Evolutionary conservation across 2,113 vertebrate species (phyloP).

Genomic region (Neofelis nebulosa): DNA sequence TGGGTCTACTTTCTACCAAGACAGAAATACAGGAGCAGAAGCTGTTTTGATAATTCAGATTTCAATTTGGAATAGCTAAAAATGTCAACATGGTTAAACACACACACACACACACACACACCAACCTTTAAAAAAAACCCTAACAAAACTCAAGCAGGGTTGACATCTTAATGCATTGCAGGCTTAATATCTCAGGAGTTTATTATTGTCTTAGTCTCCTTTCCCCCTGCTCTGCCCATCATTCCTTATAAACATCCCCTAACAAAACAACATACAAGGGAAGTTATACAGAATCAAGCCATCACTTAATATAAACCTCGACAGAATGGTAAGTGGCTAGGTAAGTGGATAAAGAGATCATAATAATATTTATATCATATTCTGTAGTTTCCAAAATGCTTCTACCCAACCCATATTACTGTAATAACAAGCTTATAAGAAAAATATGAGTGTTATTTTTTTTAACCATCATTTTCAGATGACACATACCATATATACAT

Average conservation of each 20-base stretch:
- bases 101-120: too few species aligned
- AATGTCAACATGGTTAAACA: slow-evolving; percentile 15
- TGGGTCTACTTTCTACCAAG: neutral
- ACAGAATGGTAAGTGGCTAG: neutral
- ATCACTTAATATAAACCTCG: neutral
- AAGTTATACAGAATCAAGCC: neutral
- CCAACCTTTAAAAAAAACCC: neutral
- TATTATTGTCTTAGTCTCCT: neutral
- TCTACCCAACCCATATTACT: neutral
- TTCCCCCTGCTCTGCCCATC: neutral
- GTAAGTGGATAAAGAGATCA: neutral
- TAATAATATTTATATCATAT: neutral
- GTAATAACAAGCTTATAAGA: neutral
- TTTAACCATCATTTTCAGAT: neutral
- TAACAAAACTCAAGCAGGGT: neutral
- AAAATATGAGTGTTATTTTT: neutral
- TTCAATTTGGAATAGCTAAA: slow-evolving; percentile 36
- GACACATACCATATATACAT: neutral
- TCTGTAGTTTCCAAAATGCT: neutral
- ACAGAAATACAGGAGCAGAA: neutral
- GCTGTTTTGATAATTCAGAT: neutral
- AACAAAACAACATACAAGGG: neutral
- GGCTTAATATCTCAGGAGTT: neutral
- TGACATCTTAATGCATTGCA: slow-evolving; percentile 37
- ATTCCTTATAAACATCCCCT: neutral